A percentile compares a stretch with the other conserved stretches of the same genome.
Conservation (phyloP, 2,113 vertebrate genomes). For the Eolophus roseicapilla region DNA sequence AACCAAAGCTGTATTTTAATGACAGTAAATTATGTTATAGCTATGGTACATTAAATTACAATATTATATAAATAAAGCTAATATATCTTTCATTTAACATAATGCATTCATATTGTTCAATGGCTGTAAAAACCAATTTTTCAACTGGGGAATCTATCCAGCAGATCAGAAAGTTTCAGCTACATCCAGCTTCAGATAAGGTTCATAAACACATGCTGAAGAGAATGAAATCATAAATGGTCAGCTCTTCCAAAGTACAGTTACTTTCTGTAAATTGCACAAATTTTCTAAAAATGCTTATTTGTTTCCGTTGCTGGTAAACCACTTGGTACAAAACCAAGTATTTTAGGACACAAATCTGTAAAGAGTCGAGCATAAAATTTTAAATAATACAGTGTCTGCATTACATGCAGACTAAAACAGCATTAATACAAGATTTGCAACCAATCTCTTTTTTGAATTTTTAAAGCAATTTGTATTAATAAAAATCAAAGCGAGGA, state of each 20-base stretch:
- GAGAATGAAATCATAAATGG: not conserved
- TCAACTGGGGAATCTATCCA: not conserved
- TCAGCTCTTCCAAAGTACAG: not conserved
- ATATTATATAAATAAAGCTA: not conserved
- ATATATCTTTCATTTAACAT: not conserved
- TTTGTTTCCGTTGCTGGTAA: not conserved
- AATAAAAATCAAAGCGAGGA: not conserved
- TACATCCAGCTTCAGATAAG: not conserved
- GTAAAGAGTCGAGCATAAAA: not conserved
- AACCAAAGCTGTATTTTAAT: not conserved
- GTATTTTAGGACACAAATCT: not conserved
- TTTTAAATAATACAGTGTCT: not conserved
- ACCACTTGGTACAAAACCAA: not conserved
- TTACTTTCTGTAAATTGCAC: not conserved
- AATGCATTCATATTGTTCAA: not conserved
- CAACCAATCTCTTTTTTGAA: not conserved
- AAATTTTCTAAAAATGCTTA: not conserved
- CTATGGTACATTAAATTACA: not conserved
- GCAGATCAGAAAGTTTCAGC: not conserved
- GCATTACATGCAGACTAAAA: not conserved
- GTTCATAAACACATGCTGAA: rapidly evolving
- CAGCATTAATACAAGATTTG: not conserved
- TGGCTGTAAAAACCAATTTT: not conserved
- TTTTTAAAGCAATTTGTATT: not conserved
- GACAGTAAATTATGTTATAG: not conserved